phyloP scores from a whole-genome alignment of 2,888 invertebrate genomes.

The Acheta domesticus region DNA sequence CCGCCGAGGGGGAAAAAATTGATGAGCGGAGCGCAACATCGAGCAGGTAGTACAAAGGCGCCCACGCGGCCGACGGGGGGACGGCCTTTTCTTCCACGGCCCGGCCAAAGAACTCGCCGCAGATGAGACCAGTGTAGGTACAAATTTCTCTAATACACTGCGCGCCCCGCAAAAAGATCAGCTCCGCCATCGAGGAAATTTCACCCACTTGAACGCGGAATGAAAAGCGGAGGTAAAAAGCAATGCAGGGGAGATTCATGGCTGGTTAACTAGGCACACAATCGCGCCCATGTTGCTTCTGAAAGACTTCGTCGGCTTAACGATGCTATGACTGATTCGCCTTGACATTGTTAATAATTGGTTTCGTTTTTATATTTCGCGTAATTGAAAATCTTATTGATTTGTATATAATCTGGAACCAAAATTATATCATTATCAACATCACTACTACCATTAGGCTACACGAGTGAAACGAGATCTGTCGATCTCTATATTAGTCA shows the following conservation, averaged over 20 bases:
- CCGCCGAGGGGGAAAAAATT: not conserved
- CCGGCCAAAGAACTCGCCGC: not conserved
- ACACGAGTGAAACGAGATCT: no score
- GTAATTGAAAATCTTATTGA: no score
- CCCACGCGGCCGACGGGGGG: not conserved
- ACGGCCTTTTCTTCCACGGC: not conserved
- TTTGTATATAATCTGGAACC: no score
- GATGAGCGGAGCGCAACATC: not conserved
- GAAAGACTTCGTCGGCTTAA: no score
- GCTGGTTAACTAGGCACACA: not conserved
- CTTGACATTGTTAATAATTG: no score
- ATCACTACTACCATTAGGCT: no score
- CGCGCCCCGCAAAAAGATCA: no score
- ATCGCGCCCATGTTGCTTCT: not conserved
- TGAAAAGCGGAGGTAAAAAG: not conserved
- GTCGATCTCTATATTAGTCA: no score
- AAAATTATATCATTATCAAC: no score
- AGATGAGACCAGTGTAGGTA: not conserved
- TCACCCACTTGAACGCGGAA: not conserved
- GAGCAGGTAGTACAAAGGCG: not conserved
- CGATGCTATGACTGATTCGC: no score
- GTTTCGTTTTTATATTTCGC: no score
- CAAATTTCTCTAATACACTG: conserved; percentile 11
- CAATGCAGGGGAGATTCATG: not conserved
- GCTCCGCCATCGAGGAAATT: not conserved